phyloP scores from a whole-genome alignment of 2,797 vertebrate genomes.

The Platalea minor region DNA sequence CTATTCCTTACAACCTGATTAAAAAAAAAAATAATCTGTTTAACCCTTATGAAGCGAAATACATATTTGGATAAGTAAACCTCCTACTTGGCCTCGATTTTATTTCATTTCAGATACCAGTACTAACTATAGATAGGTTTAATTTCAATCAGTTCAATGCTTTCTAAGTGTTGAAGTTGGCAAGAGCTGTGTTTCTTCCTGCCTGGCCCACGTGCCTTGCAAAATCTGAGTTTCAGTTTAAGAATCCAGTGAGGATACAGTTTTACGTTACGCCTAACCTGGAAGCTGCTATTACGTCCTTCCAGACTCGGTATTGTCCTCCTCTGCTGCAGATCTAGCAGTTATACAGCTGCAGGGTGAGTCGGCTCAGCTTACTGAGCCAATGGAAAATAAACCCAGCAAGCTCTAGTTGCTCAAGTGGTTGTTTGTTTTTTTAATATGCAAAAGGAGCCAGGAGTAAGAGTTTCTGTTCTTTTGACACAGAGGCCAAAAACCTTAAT shows the following conservation, averaged over 20 bases:
- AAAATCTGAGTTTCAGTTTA: neutral
- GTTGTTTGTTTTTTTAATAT: too few relatives aligned
- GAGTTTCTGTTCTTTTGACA: neutral
- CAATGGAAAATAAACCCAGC: neutral
- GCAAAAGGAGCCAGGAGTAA: neutral
- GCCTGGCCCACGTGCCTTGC: neutral
- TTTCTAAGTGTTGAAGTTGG: neutral
- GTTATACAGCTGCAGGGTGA: accelerated
- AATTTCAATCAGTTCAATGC: neutral
- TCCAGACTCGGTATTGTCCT: neutral
- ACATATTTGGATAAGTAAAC: neutral
- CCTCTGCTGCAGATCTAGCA: neutral
- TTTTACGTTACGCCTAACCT: neutral
- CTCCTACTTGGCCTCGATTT: neutral
- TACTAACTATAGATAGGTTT: neutral
- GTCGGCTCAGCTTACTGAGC: neutral
- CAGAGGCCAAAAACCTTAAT: neutral
- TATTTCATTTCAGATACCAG: neutral
- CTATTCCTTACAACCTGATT: neutral
- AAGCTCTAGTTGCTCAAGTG: neutral
- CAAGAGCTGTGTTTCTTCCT: neutral
- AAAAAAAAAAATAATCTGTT: neutral
- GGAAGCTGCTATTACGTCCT: neutral
- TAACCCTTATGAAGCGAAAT: neutral
- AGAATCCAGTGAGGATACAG: neutral